phyloP scores from a whole-genome alignment of 35 echinoderm and acorn worm species.

The Acanthaster planci region DNA sequence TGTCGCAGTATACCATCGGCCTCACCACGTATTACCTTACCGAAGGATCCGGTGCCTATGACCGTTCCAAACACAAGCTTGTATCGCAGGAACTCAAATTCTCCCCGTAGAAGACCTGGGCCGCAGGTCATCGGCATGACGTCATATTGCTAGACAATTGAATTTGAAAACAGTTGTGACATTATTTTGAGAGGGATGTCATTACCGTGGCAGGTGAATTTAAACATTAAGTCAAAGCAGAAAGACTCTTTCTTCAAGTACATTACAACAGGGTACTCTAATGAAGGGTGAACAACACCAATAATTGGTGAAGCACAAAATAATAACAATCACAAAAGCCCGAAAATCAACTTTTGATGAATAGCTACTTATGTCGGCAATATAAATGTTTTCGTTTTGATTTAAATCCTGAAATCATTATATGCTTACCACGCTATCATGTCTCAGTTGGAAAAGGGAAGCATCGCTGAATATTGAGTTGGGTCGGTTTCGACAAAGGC shows the following conservation, averaged over 20 bases:
- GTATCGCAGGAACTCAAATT: conserved; percentile 64
- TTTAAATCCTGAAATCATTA: background rate
- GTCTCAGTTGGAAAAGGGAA: conserved; percentile 44
- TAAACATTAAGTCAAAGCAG: background rate
- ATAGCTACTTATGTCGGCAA: too few species aligned
- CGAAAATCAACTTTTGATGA: too few species aligned
- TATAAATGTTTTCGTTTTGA: too few species aligned
- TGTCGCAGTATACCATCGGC: conserved; percentile 54
- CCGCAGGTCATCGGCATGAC: background rate
- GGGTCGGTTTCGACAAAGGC: background rate
- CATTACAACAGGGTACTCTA: background rate
- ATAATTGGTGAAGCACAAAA: too few species aligned
- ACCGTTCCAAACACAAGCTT: conserved; percentile 31
- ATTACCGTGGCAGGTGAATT: background rate
- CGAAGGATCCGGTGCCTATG: conserved; percentile 71
- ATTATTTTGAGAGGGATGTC: background rate
- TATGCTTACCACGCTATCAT: conserved; percentile 45
- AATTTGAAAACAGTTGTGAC: background rate
- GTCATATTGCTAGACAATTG: conserved; percentile 51
- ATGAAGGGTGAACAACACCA: too few species aligned
- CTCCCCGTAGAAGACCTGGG: conserved; percentile 14
- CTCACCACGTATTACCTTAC: conserved; percentile 57
- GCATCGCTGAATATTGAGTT: conserved; percentile 44
- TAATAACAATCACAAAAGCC: too few species aligned
- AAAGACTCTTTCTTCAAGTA: background rate